Conservation (phyloP, 2,888 invertebrate species). For the Epinotia ramella region DNA sequence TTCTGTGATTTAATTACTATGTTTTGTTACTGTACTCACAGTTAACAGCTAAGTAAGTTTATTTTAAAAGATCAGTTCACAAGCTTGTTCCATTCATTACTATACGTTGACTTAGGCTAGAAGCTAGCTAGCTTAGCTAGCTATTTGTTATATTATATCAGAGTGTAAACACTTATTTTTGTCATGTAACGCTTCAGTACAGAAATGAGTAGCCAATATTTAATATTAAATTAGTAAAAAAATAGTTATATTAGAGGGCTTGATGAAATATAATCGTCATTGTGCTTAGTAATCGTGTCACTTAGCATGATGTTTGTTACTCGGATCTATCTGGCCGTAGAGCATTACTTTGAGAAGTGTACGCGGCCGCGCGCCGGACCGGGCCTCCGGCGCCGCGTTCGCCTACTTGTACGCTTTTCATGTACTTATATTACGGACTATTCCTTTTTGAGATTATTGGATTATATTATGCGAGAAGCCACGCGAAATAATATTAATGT, state of each 20-base stretch:
- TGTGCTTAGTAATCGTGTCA: constrained; percentile 82
- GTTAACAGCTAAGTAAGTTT: constrained; percentile 26
- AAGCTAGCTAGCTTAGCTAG: too few species aligned
- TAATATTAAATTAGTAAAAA: constrained; percentile 75
- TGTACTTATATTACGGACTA: constrained; percentile 57
- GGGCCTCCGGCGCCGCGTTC: constrained; percentile 14
- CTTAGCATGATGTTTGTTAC: constrained; percentile 80
- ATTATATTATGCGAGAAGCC: constrained; percentile 64
- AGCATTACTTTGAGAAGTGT: constrained; percentile 49
- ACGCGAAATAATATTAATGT: constrained; percentile 51
- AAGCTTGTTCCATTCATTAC: constrained; percentile 26
- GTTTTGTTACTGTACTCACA: constrained; percentile 46
- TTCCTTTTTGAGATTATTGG: constrained; percentile 67
- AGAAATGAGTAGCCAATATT: constrained; percentile 78
- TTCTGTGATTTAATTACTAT: constrained; percentile 48
- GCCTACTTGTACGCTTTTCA: constrained; percentile 50
- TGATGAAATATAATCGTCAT: constrained; percentile 83
- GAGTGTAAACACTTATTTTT: constrained; percentile 60
- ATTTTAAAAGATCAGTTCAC: constrained; percentile 26
- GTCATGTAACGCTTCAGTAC: constrained; percentile 78
- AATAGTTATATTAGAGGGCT: constrained; percentile 81
- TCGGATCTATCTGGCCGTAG: constrained; percentile 70
- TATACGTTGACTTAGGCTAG: constrained; percentile 40
- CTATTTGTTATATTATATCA: constrained; percentile 41
- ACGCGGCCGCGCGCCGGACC: background rate